Conservation (phyloP, 2,888 invertebrate species). For the Cheilosia grossa region DNA sequence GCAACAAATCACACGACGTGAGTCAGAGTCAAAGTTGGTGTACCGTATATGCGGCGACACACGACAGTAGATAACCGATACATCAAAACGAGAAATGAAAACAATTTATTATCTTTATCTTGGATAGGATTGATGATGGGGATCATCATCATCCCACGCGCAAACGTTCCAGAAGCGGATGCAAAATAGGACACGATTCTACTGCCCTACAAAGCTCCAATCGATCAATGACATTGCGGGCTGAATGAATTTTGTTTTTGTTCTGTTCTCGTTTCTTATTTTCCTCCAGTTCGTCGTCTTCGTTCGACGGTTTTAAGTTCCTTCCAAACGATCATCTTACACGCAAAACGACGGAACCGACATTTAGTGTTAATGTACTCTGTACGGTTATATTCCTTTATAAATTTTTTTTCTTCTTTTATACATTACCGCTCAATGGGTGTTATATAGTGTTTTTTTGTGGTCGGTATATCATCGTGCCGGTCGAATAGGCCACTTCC, state of each 20-base stretch:
- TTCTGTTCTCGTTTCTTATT: background rate
- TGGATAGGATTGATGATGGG: conserved; percentile 44
- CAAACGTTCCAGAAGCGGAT: conserved; percentile 56
- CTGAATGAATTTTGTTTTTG: conserved; percentile 58
- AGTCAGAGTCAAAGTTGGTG: conserved; percentile 4
- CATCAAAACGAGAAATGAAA: conserved; percentile 32
- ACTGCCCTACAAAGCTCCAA: conserved; percentile 71
- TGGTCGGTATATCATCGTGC: conserved; percentile 51
- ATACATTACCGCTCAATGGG: conserved; percentile 51
- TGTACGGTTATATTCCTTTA: conserved; percentile 34
- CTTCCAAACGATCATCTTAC: conserved; percentile 70
- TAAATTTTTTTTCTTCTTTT: conserved; percentile 16
- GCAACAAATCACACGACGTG: conserved; percentile 40
- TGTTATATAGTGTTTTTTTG: conserved; percentile 61
- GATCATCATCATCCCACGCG: conserved; percentile 54
- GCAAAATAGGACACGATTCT: conserved; percentile 55
- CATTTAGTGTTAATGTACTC: conserved; percentile 70
- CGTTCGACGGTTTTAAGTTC: conserved; percentile 68
- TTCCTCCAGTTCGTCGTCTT: conserved; percentile 14
- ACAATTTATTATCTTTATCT: conserved; percentile 60
- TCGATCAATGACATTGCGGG: conserved; percentile 70
- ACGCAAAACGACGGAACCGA: conserved; percentile 73
- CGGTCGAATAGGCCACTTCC: conserved; percentile 78
- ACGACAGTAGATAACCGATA: conserved; percentile 53
- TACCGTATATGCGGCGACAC: conserved; percentile 3